Conservation (phyloP, 2,113 vertebrate species). For the Aythya baeri region DNA sequence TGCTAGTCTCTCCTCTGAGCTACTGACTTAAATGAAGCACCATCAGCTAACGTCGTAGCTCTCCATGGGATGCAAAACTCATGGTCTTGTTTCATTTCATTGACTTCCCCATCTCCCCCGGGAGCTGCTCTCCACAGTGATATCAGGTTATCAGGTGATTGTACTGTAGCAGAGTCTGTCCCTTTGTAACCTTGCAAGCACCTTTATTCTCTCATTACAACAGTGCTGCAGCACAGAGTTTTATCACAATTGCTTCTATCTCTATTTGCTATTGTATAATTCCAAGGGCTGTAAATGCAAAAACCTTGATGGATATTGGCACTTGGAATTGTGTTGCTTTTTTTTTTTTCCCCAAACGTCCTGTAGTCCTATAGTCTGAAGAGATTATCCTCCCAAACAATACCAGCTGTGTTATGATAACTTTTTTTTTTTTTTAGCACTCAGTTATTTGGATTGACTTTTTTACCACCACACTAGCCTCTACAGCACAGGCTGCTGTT, state of each 20-base stretch:
- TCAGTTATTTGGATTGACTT: neutral
- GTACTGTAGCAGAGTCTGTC: fast-evolving
- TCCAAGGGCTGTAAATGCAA: neutral
- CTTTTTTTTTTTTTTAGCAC: neutral
- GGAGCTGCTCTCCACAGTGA: neutral
- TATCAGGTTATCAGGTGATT: neutral
- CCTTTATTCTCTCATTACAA: neutral
- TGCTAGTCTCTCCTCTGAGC: neutral
- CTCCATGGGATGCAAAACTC: neutral
- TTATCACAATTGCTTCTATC: neutral
- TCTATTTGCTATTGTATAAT: neutral
- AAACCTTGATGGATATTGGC: neutral
- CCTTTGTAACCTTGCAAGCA: neutral
- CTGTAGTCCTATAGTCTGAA: neutral
- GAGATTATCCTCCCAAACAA: neutral
- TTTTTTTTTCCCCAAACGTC: neutral
- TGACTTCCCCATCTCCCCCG: neutral
- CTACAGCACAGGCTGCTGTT: neutral
- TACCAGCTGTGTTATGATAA: neutral
- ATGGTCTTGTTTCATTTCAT: neutral
- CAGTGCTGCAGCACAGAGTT: neutral
- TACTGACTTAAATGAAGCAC: too few relatives aligned
- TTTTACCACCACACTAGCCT: neutral
- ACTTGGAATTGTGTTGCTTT: neutral
- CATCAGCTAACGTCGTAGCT: neutral